A percentile compares a stretch with the other conserved stretches of the same genome.
phyloP scores from a whole-genome alignment of 2,113 vertebrate species.

The Bambusicola thoracicus region DNA sequence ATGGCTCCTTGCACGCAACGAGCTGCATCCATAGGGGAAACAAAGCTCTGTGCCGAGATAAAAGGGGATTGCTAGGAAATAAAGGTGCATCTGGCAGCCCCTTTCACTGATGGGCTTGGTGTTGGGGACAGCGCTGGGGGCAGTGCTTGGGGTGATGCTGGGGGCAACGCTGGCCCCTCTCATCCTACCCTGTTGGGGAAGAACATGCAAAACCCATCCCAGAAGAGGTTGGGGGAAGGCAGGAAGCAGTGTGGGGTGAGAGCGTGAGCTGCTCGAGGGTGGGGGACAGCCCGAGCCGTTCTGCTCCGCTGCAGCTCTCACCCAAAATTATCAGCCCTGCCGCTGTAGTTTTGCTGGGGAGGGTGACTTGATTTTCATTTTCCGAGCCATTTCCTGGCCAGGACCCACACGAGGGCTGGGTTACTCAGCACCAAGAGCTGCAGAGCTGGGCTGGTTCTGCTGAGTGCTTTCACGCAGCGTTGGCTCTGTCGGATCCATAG shows the following conservation, averaged over 20 bases:
- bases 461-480: neutral
- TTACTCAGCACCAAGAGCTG: rapidly evolving
- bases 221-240: rapidly evolving
- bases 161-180: rapidly evolving
- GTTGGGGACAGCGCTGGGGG: neutral
- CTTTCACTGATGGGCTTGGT: neutral
- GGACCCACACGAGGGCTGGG: neutral
- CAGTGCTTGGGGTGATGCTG: neutral
- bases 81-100: rapidly evolving
- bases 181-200: neutral
- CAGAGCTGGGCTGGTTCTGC: rapidly evolving
- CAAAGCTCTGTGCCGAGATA: neutral
- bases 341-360: neutral
- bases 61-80: neutral
- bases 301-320: slow-evolving; percentile 41
- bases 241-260: slow-evolving; percentile 44
- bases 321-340: slow-evolving; percentile 28
- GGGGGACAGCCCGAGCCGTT: slow-evolving; percentile 46
- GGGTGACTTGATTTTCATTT: slow-evolving; percentile 36
- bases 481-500: neutral
- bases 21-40: neutral
- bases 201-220: neutral
- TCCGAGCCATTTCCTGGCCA: neutral
- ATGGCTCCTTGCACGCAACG: rapidly evolving
- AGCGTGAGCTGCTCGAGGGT: neutral